Percentiles rank a stretch among this genome's conserved stretches.
Conservation (phyloP, 2,888 invertebrate genomes). For the Augochlorella aurata region DNA sequence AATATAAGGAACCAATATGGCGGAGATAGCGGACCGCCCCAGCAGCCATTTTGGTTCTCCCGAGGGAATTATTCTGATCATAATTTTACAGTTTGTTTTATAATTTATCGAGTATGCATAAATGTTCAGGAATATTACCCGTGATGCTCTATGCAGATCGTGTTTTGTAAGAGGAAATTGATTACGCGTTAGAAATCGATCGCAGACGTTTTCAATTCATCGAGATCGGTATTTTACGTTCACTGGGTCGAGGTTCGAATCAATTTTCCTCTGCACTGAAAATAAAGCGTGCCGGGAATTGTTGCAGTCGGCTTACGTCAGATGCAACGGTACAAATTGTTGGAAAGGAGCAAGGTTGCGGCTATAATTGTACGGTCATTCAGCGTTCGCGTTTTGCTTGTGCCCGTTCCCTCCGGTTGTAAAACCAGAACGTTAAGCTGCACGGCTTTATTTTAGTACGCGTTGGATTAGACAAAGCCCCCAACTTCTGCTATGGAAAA, state of each 20-base stretch:
- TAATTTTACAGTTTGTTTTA: neutral
- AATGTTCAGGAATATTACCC: neutral
- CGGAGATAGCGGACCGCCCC: neutral
- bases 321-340: slow-evolving; percentile 47
- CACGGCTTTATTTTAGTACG: slow-evolving; percentile 2
- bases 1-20: neutral
- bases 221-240: neutral
- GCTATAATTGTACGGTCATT: slow-evolving; percentile 37
- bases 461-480: neutral
- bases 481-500: neutral
- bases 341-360: slow-evolving; percentile 50
- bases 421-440: slow-evolving; percentile 14
- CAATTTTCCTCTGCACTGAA: neutral
- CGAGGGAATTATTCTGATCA: neutral
- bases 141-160: neutral
- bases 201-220: neutral
- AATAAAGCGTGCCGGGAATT: slow-evolving; percentile 20
- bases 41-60: no score
- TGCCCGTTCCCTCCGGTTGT: slow-evolving; percentile 19
- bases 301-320: slow-evolving; percentile 42
- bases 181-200: neutral
- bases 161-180: neutral
- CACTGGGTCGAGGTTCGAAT: slow-evolving; percentile 11
- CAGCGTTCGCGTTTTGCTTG: slow-evolving; percentile 10
- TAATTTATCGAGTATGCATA: neutral